Evolutionary conservation across 1,140 invertebrate species (phyloP).

Genomic region (Penaeus chinensis): DNA sequence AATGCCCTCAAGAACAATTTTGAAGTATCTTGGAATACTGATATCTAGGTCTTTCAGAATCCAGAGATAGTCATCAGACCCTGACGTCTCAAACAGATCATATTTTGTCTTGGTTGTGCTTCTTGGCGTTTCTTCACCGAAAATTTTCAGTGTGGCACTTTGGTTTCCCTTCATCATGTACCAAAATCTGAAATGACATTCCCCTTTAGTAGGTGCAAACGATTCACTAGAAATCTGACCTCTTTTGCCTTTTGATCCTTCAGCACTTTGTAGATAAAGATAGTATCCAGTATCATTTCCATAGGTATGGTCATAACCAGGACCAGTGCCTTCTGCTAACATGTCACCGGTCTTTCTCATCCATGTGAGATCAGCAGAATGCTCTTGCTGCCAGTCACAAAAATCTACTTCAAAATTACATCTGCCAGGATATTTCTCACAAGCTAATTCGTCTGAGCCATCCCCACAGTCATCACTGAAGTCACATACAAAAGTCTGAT

Average conservation of each 20-base stretch:
- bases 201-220: background rate
- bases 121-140: background rate
- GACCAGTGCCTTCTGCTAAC: background rate
- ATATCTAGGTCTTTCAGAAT: background rate
- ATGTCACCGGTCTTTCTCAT: slow-evolving; percentile 16
- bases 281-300: slow-evolving; percentile 20
- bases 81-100: background rate
- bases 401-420: slow-evolving; percentile 17
- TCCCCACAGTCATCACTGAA: slow-evolving; percentile 16
- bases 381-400: slow-evolving; percentile 10
- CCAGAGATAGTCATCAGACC: background rate
- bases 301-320: slow-evolving; percentile 16
- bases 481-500: slow-evolving; percentile 2
- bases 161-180: slow-evolving; percentile 16
- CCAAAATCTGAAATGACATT: slow-evolving; percentile 25
- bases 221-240: background rate
- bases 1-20: background rate
- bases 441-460: slow-evolving; percentile 1
- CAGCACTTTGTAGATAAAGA: background rate
- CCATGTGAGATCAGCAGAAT: background rate
- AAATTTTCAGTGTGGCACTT: background rate
- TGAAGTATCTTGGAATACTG: slow-evolving; percentile 10
- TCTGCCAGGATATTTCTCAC: background rate
- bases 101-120: background rate
- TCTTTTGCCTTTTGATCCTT: background rate